Evolutionary conservation across 2,888 invertebrate species (phyloP), one percentile per base, ranked within the genome.

Genomic region (Tenthredo mesomela): DNA sequence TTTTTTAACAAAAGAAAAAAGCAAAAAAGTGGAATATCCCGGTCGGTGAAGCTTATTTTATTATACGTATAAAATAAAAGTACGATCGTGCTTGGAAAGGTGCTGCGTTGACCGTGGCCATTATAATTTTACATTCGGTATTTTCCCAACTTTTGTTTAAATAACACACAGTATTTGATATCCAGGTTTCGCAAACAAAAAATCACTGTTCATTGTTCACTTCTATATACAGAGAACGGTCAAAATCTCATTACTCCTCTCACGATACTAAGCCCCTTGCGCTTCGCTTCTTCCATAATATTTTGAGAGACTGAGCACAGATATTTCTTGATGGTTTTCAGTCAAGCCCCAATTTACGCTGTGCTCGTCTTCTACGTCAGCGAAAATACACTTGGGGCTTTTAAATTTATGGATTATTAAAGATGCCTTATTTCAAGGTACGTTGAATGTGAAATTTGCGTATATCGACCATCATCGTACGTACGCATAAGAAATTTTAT

Each of bases 1-100:
- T 43, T 73, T 21, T n/a, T 10, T 9, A 40, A 43, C 73, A 9
- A 43, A 18, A 43, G 6, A 73, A 7, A 61, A 25, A 7, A 12
- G 25, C 3, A 73, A 43, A 40, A 73, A 21, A 43, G 4, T 43
- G 12, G 61, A 61, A 61, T 33, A 33, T 67, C 43, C 71, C n/a
- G 40, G 71, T 73, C 21, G 43, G 37, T 73, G 71, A 37, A 73
- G 40, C 71, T 40, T 10, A 43, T 43, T 73, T 73, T 43, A 29
- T n/a, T 73, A 21, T 43, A 73, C 33, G 40, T 43, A 21, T 73
- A 73, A 73, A 73, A 73, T 73, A 21, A 73, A 73, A 43, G 25
- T 33, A 67, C 29, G 67, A 25, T 33, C 18, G 67, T 33, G 67
- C 29, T 67, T 67, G 33, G 33, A 67, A 67, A 33, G 29, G 33